Evolutionary conservation across 2,797 vertebrate genomes (phyloP).

Genomic region (Pangasius sanitwongsei): DNA sequence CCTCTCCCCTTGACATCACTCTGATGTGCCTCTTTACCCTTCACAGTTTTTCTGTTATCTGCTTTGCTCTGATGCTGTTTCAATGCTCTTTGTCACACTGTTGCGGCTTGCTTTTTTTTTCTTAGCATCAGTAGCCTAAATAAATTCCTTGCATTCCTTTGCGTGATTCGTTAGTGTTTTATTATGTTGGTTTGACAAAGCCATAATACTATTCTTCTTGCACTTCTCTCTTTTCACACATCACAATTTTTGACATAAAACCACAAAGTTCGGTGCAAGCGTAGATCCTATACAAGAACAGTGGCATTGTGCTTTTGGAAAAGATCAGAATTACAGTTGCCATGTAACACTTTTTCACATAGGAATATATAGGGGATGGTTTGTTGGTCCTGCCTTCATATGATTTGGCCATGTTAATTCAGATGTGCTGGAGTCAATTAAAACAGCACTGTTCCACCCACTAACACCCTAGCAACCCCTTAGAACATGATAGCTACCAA

Average conservation of each 20-base stretch:
- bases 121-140: neutral
- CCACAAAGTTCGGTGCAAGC: neutral
- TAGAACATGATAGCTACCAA: neutral
- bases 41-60: neutral
- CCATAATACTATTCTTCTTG: neutral
- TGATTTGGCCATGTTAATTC: neutral
- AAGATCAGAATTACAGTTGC: neutral
- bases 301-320: neutral
- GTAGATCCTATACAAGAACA: neutral
- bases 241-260: neutral
- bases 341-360: too few species aligned
- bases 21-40: neutral
- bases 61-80: neutral
- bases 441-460: neutral
- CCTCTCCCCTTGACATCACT: slow-evolving; percentile 2
- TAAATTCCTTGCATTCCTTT: slow-evolving; percentile 7
- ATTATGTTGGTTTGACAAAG: neutral
- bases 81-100: neutral
- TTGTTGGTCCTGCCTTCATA: neutral
- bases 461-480: neutral
- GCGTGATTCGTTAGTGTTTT: neutral
- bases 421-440: too few species aligned
- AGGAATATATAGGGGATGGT: neutral
- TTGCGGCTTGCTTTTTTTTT: neutral
- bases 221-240: neutral